A percentile compares a stretch with the other conserved stretches of the same genome.
phyloP scores from a whole-genome alignment of 2,797 vertebrate genomes.

The Dipus sagitta region DNA sequence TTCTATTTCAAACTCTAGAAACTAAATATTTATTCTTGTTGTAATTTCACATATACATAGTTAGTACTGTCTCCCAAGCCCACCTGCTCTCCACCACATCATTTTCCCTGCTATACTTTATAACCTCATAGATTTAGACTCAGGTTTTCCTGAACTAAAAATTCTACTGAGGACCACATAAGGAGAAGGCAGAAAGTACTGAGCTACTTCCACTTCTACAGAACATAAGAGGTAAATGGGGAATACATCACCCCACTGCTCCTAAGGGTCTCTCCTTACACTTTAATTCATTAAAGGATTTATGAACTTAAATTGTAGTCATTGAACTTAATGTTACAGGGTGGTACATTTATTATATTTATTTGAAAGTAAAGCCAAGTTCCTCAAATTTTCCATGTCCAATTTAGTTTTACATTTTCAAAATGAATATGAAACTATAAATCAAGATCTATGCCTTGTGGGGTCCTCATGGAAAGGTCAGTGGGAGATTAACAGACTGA shows the following conservation, averaged over 20 bases:
- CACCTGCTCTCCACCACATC: conserved; percentile 71
- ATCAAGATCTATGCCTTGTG: background rate
- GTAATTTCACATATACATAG: conserved; percentile 78
- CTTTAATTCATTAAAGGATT: conserved; percentile 56
- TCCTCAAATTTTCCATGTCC: conserved; percentile 24
- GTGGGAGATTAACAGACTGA: background rate
- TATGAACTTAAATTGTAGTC: conserved; percentile 51
- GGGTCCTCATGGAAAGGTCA: background rate
- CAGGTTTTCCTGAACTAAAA: conserved; percentile 2
- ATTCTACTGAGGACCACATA: background rate
- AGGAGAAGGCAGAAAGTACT: background rate
- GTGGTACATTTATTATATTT: conserved; percentile 25
- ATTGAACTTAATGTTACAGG: conserved; percentile 32
- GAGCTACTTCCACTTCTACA: background rate
- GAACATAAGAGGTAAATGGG: background rate
- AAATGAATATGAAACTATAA: conserved; percentile 9
- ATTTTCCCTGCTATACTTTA: conserved; percentile 49
- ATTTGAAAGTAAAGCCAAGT: conserved; percentile 20
- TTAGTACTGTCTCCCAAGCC: conserved; percentile 71
- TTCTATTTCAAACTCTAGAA: conserved; percentile 72
- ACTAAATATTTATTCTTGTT: conserved; percentile 84
- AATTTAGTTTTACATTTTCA: conserved; percentile 50
- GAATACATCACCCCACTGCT: background rate
- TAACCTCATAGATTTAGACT: conserved; percentile 1
- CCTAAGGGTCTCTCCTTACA: conserved; percentile 1